Conservation (phyloP, 37 sponge, comb jelly and placozoan species). For the Halisarca cf. caerulea region DNA sequence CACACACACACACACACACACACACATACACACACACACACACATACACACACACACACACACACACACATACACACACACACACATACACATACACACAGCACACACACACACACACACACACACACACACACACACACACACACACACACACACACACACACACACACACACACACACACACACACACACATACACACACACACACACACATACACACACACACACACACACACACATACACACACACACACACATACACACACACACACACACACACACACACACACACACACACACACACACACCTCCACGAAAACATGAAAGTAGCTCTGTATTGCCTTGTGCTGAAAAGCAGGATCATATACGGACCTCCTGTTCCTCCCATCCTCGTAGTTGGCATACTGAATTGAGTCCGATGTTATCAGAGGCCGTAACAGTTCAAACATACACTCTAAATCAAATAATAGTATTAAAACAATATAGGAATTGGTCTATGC, state of each 20-base stretch:
- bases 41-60: too few species aligned
- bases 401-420: conserved; percentile 32
- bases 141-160: neutral
- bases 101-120: too few species aligned
- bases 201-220: neutral
- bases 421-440: conserved; percentile 34
- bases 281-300: conserved; percentile 24
- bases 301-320: conserved; percentile 31
- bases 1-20: too few species aligned
- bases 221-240: neutral
- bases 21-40: too few species aligned
- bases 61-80: too few species aligned
- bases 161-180: neutral
- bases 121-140: too few species aligned
- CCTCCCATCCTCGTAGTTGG: conserved; percentile 19
- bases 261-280: conserved; percentile 16
- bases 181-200: conserved; percentile 10
- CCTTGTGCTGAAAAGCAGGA: conserved; percentile 6
- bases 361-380: conserved; percentile 7
- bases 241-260: neutral
- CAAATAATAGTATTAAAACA: conserved; percentile 19
- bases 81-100: too few species aligned
- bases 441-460: conserved; percentile 12
- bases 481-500: neutral
- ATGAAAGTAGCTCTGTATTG: conserved; percentile 14